Evolutionary conservation across 23 tunicate species (phyloP).

Genomic region (Trididemnum miniatum): DNA sequence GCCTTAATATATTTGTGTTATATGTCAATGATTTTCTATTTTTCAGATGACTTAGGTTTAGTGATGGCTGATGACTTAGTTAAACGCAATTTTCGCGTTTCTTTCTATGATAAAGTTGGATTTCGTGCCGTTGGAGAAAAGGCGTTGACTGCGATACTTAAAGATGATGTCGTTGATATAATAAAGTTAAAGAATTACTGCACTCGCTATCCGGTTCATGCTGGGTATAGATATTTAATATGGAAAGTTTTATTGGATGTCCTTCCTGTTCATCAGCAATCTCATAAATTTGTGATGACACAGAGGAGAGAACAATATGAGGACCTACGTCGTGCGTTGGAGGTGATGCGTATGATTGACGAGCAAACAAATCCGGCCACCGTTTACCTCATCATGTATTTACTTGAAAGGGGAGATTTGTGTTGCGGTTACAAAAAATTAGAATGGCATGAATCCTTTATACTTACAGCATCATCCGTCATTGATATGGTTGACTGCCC

Average conservation of each 20-base stretch:
- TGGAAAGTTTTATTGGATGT: constrained; percentile 79
- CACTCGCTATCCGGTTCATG: constrained; percentile 55
- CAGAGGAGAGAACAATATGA: constrained; percentile 72
- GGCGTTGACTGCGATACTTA: constrained; percentile 56
- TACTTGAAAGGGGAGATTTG: constrained; percentile 63
- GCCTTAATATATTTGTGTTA: no score
- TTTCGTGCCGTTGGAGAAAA: constrained; percentile 61
- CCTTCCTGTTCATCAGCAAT: constrained; percentile 77
- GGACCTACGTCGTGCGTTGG: constrained; percentile 64
- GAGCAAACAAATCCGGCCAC: constrained; percentile 35
- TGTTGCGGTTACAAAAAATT: constrained; percentile 13
- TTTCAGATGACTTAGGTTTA: no score
- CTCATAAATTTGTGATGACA: constrained; percentile 78
- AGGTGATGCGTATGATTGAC: constrained; percentile 64
- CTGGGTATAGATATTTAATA: constrained; percentile 56
- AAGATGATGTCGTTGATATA: constrained; percentile 58
- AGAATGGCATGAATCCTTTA: constrained; percentile 54
- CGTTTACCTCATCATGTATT: constrained; percentile 44
- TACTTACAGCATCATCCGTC: constrained; percentile 40
- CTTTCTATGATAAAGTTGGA: constrained; percentile 75
- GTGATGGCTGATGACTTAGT: no score
- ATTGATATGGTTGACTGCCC: constrained; percentile 54
- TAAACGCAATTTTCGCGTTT: constrained; percentile 61
- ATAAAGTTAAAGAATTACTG: constrained; percentile 61
- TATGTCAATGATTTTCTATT: no score